Percentiles rank a stretch among this genome's conserved stretches.
Conservation (phyloP, 2,797 vertebrate species). For the Poeciliopsis turneri region DNA sequence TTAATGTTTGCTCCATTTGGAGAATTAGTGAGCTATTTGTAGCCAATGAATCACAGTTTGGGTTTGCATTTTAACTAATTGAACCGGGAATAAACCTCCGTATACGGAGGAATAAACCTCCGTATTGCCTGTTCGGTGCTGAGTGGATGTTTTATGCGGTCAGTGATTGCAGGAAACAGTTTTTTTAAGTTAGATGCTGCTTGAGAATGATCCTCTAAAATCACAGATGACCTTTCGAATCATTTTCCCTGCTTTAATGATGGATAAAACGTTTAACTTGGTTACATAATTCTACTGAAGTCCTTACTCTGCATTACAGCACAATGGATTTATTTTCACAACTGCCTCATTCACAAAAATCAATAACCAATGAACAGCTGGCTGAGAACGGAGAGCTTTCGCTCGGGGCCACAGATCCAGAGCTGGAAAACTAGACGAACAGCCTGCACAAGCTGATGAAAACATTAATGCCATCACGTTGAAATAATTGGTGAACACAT, state of each 20-base stretch:
- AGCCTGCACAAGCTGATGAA: neutral
- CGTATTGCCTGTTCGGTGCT: slow-evolving; percentile 1
- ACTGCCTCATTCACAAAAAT: slow-evolving; percentile 32
- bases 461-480: neutral
- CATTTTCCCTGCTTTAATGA: neutral
- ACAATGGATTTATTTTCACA: slow-evolving; percentile 20
- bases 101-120: slow-evolving; percentile 10
- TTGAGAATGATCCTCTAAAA: neutral
- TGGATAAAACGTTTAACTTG: slow-evolving; percentile 3
- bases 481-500: neutral
- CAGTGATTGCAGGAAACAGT: slow-evolving; percentile 5
- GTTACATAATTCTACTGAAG: slow-evolving; percentile 22
- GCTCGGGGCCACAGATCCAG: slow-evolving; percentile 31
- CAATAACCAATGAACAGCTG: slow-evolving; percentile 36
- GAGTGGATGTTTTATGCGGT: slow-evolving; percentile 8
- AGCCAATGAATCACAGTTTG: slow-evolving; percentile 19
- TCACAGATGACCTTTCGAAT: neutral
- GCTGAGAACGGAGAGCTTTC: slow-evolving; percentile 40
- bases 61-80: slow-evolving; percentile 57
- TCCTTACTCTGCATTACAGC: slow-evolving; percentile 2
- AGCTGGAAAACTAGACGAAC: neutral
- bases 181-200: neutral
- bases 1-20: neutral
- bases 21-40: slow-evolving; percentile 47
- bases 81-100: slow-evolving; percentile 12